Base-by-base conservation (phyloP, 2,888 invertebrate species). In the Camponotus fellah region DNA sequence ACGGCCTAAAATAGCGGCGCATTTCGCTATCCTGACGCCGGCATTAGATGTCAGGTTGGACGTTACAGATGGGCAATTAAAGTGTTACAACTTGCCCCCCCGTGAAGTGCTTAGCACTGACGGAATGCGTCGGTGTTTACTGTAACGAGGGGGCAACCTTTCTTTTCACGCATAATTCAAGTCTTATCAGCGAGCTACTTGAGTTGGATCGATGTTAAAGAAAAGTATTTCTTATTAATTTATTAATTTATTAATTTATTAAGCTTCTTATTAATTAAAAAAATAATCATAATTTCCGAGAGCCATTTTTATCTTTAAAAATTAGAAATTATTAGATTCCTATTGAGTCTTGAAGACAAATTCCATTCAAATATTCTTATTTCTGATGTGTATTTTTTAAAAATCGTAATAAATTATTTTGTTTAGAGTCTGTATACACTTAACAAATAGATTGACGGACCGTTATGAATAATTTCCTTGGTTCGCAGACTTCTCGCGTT, bases 1-100 rank as follows among this genome's bases (percentile, higher is more conserved):
- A 17, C 72, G 58, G 56, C 14, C 56, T 71, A 26, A 77, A 58
- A 72, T 77, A 77, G 56, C 79, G 37, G 77, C 12, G 60, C 79
- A 74, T 80, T 80, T 80, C 74, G 79, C 75, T 43, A 80, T 74
- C 46, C 79, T 60, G 60, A 71, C 40, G 75, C 40, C 46, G 60
- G 46, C 60, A 58, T 80, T 80, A 80, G 60, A 80, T 34, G 75
- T 74, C 79, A 72, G 79, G 77, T 58, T 56, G n/a, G 43, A 74
- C 79, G 79, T 80, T 80, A 80, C 79, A 80, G 75, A 80, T 80
- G 74, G 79, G 75, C 74, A 80, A 80, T 80, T 80, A 80, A 80
- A 80, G 79, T 72, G 79, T 80, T 80, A 80, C 79, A 80, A 80
- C 34, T 37, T 46, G 32, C 46, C 58, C 26, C 26, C 58, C 74